Evolutionary conservation across 2,888 invertebrate species (phyloP).

Genomic region (Noctua janthina): DNA sequence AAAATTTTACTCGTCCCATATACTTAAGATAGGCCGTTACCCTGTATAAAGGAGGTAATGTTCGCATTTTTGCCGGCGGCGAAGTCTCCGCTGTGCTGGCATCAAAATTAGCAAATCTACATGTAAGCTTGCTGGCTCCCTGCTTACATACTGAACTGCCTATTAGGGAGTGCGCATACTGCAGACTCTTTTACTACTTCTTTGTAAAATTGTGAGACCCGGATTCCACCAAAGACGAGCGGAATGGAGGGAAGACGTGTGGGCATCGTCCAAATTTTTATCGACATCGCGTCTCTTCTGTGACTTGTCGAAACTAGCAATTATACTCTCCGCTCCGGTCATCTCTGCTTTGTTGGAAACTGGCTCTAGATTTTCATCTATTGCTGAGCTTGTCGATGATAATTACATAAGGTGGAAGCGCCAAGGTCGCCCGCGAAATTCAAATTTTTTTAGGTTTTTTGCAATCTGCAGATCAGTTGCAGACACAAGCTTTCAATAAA

Average conservation of each 20-base stretch:
- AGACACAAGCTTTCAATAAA: too few relatives aligned
- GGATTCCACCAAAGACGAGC: neutral
- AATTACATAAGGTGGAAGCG: neutral
- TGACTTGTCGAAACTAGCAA: neutral
- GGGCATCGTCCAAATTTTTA: neutral
- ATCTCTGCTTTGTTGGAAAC: neutral
- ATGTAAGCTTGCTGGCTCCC: conserved; percentile 32
- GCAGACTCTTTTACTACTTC: neutral
- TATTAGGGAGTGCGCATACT: conserved; percentile 23
- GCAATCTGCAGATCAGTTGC: too few relatives aligned
- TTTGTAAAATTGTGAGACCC: neutral
- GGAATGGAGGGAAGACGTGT: neutral
- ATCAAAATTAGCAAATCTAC: conserved; percentile 57
- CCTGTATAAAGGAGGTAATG: conserved; percentile 28
- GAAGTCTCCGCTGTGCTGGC: conserved; percentile 21
- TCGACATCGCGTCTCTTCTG: neutral
- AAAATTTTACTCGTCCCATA: conserved; percentile 23
- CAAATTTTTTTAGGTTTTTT: too few relatives aligned
- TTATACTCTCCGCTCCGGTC: neutral
- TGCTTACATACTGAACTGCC: conserved; percentile 19
- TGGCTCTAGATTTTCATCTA: neutral
- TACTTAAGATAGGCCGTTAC: conserved; percentile 13
- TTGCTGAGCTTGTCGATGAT: neutral
- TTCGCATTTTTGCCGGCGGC: conserved; percentile 45
- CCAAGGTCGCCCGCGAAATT: too few relatives aligned